phyloP scores from a whole-genome alignment of 2,113 vertebrate species.

The Myodes glareolus region DNA sequence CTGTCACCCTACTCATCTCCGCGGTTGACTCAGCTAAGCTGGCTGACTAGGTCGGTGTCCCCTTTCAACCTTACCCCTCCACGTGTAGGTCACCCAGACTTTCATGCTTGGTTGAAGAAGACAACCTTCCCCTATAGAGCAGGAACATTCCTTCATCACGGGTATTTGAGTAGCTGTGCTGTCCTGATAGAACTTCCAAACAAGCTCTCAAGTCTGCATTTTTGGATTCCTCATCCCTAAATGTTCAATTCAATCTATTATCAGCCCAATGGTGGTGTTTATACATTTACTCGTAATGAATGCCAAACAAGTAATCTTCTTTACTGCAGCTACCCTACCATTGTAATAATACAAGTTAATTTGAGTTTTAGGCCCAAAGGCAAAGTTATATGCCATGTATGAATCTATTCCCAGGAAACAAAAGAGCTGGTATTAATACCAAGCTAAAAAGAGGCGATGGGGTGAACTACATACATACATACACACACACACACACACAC shows the following conservation, averaged over 20 bases:
- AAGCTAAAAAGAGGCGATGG: neutral
- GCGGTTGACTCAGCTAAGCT: neutral
- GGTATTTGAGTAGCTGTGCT: neutral
- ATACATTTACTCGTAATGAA: conserved; percentile 25
- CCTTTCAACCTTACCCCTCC: neutral
- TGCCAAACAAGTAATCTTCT: conserved; percentile 27
- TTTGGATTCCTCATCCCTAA: conserved; percentile 27
- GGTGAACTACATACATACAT: neutral
- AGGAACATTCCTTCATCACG: neutral
- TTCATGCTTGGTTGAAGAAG: neutral
- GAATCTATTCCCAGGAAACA: conserved; percentile 21
- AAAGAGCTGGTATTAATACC: neutral
- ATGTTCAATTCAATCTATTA: conserved; percentile 24
- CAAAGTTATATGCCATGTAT: conserved; percentile 35
- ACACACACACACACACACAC: neutral
- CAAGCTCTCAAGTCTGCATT: neutral
- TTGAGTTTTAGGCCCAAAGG: neutral
- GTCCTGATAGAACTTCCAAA: neutral
- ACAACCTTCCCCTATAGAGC: neutral
- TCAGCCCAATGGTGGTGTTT: neutral
- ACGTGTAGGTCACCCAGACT: neutral
- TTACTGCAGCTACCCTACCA: conserved; percentile 23
- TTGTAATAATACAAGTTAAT: conserved; percentile 38
- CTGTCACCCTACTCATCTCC: neutral
- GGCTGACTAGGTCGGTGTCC: neutral